Conservation (phyloP, 2,888 invertebrate genomes). For the Coecobrya sp. region DNA sequence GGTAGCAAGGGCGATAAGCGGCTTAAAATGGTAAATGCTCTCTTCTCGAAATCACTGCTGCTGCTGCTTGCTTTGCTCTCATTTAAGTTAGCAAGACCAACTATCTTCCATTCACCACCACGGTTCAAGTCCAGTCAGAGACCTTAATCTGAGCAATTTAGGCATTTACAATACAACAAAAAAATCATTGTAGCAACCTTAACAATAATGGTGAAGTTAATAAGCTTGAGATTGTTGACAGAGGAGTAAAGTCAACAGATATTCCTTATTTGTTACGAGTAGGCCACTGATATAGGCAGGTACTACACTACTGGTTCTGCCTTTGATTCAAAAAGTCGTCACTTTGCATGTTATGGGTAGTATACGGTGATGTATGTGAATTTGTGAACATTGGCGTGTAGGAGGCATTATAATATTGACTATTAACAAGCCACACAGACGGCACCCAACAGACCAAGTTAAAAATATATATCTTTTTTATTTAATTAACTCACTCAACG, state of each 20-base stretch:
- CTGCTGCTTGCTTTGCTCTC: not conserved
- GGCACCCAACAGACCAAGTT: conserved; percentile 8
- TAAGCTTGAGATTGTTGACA: conserved; percentile 25
- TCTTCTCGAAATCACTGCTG: not conserved
- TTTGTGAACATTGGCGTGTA: conserved; percentile 28
- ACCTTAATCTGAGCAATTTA: conserved; percentile 77
- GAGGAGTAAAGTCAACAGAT: not conserved
- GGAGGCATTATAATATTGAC: conserved; percentile 23
- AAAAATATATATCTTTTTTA: not conserved
- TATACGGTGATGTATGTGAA: not conserved
- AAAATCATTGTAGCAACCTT: not conserved
- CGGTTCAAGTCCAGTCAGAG: conserved; percentile 76
- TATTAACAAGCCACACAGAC: conserved; percentile 31
- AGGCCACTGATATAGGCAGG: conserved; percentile 9
- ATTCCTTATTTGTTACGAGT: conserved; percentile 32
- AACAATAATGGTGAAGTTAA: conserved; percentile 12
- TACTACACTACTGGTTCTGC: not conserved
- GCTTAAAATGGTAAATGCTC: conserved; percentile 25
- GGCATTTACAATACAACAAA: not conserved
- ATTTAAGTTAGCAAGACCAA: conserved; percentile 1
- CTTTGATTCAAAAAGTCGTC: not conserved
- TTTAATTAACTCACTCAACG: conserved; percentile 53
- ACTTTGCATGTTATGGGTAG: not conserved
- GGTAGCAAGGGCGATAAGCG: conserved; percentile 8
- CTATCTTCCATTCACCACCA: not conserved